Conservation (phyloP, 2,113 vertebrate genomes). For the Cryptotis parvus region DNA sequence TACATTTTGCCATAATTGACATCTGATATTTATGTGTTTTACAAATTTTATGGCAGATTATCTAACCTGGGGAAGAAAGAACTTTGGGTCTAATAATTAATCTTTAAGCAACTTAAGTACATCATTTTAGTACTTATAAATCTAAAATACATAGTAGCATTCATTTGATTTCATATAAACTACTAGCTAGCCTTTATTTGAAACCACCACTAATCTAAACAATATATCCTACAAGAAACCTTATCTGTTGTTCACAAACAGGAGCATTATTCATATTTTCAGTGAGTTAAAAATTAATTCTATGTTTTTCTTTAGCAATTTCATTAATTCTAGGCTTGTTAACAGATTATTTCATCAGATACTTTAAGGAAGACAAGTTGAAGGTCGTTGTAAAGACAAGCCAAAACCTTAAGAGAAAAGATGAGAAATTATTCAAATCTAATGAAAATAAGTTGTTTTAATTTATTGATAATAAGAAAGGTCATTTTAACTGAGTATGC, state of each 20-base stretch:
- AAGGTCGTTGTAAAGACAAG: conserved; percentile 52
- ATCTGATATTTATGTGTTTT: not conserved
- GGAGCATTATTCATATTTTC: not conserved
- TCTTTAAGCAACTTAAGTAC: not conserved
- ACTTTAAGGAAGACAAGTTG: conserved; percentile 52
- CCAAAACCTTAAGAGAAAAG: conserved; percentile 5
- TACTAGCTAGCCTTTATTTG: conserved; percentile 66
- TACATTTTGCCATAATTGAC: not conserved
- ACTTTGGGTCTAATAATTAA: not conserved
- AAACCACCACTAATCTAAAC: conserved; percentile 53
- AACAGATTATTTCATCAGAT: not conserved
- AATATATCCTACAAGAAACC: conserved; percentile 61
- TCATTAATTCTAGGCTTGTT: not conserved
- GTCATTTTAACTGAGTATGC: not conserved
- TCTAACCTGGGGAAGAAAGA: conserved; percentile 15
- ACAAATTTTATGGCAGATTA: conserved; percentile 14
- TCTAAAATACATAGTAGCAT: not conserved
- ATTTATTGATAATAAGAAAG: not conserved
- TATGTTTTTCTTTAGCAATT: conserved; percentile 59
- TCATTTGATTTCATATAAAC: not conserved
- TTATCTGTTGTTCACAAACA: conserved; percentile 40
- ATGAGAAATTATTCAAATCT: conserved; percentile 34
- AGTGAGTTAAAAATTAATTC: not conserved
- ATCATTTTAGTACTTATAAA: not conserved
- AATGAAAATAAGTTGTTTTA: not conserved